Conservation (phyloP, 1,140 invertebrate genomes). For the Musca domestica region DNA sequence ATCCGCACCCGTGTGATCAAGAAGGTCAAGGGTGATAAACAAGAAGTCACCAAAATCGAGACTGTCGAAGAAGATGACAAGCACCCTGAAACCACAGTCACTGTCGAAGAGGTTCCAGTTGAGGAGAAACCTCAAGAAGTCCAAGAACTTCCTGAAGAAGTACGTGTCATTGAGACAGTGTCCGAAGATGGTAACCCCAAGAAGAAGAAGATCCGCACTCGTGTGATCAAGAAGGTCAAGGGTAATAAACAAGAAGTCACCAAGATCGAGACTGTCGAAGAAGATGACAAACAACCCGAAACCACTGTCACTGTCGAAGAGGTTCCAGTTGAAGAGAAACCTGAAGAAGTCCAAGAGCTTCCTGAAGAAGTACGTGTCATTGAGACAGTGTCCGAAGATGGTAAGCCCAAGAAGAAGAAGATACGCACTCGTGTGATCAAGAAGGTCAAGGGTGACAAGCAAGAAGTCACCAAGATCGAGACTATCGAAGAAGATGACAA, state of each 20-base stretch:
- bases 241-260: conserved; percentile 44
- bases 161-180: conserved; percentile 27
- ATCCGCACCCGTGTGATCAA: conserved; percentile 30
- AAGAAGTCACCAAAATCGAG: conserved; percentile 35
- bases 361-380: conserved; percentile 22
- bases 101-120: conserved; percentile 30
- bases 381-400: conserved; percentile 29
- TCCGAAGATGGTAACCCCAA: conserved; percentile 18
- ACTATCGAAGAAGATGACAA: conserved; percentile 46
- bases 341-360: conserved; percentile 23
- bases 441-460: conserved; percentile 35
- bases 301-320: conserved; percentile 38
- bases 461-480: conserved; percentile 42
- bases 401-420: conserved; percentile 39
- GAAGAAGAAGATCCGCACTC: conserved; percentile 33
- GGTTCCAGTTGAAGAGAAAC: conserved; percentile 12
- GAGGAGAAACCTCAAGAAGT: conserved; percentile 34
- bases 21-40: conserved; percentile 29
- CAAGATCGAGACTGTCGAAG: conserved; percentile 50
- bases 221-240: conserved; percentile 39
- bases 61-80: conserved; percentile 41
- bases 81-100: conserved; percentile 37
- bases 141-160: conserved; percentile 24
- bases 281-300: conserved; percentile 46
- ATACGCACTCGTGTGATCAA: conserved; percentile 42